A percentile compares a stretch with the other conserved stretches of the same genome.
These are phyloP conservation scores for Ostrea denselamellosa DNA, from an alignment of 1,140 invertebrate genomes.

Conservation along the genomic window DNA sequence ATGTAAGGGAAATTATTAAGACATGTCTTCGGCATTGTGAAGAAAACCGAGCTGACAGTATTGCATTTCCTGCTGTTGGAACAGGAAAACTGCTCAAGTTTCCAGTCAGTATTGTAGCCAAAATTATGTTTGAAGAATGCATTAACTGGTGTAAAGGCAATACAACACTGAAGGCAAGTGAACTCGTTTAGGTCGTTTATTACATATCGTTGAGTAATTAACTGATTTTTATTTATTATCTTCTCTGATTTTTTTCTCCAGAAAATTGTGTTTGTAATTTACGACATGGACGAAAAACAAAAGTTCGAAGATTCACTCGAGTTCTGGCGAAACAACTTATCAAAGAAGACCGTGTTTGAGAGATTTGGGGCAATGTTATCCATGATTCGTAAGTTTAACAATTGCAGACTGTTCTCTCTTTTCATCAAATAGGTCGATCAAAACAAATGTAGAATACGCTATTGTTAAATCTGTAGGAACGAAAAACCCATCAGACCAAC, in stretches of 20 bases:
- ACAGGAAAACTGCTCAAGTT: constrained; percentile 45
- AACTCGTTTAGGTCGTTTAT: neutral
- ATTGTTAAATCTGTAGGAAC: neutral
- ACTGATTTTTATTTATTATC: neutral
- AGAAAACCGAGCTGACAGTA: neutral
- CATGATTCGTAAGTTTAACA: neutral
- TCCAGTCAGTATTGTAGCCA: constrained; percentile 13
- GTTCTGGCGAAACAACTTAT: neutral
- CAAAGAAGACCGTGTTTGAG: neutral
- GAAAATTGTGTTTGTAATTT: constrained; percentile 4
- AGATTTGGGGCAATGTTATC: neutral
- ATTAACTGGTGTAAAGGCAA: neutral
- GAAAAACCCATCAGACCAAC: neutral
- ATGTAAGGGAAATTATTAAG: neutral
- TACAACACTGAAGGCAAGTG: neutral
- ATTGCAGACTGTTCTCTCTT: neutral
- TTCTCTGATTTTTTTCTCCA: neutral
- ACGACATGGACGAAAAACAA: neutral
- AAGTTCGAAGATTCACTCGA: neutral
- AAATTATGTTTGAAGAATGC: neutral
- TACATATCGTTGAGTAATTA: neutral
- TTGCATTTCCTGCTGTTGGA: constrained; percentile 48
- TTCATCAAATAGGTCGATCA: neutral
- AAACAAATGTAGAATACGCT: neutral
- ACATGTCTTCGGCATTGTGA: constrained; percentile 10